Base-by-base conservation (phyloP, 2,113 vertebrate species). In the Apeltes quadracus region DNA sequence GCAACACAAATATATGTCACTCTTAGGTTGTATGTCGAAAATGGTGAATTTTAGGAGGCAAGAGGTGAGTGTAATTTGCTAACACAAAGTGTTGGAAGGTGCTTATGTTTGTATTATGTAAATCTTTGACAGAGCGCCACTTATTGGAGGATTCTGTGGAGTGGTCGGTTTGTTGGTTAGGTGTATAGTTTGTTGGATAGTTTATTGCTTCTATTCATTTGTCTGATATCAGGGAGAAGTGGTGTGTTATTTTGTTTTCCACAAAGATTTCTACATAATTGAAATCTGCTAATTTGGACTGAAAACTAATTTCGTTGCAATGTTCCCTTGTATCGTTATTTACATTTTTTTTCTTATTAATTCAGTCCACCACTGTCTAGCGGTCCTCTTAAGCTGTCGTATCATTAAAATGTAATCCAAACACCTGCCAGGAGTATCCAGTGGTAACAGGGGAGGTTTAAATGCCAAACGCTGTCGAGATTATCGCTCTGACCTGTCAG, bases 401-500 rank as follows among this genome's bases (percentile, higher is more conserved):
- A 27, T 27, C 34, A 27, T 12, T 46, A 3, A 16, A 25, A 53
- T 46, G 15, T 36, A 6, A 48, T 75, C 41, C n/a, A 59, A 39
- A 7, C 11, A 6, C 53, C n/a, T 56, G 16, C 27, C 18, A n/a
- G 18, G 25, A 16, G 50, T 43, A 15, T 36, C 20, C 41, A 3
- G 8, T 10, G 16, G 9, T 25, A 48, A 53, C 34, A n/a, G 39
- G 32, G 63, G 50, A 71, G 51, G 64, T 57, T 39, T 44, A 43
- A 11, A 58, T 69, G 34, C 61, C 39, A 70, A 15, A 41, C 46
- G 59, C 58, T 65, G 54, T 50, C 39, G 25, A 75, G 80, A 85
- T 90, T 73, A 84, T 79, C 63, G 22, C 73, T 46, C 2, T 72
- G 68, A 41, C 36, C 69, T 72, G 55, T 65, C 69, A 84, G 83